Base-by-base conservation (phyloP, 2,797 vertebrate genomes). In the Phataginus tetradactyla region DNA sequence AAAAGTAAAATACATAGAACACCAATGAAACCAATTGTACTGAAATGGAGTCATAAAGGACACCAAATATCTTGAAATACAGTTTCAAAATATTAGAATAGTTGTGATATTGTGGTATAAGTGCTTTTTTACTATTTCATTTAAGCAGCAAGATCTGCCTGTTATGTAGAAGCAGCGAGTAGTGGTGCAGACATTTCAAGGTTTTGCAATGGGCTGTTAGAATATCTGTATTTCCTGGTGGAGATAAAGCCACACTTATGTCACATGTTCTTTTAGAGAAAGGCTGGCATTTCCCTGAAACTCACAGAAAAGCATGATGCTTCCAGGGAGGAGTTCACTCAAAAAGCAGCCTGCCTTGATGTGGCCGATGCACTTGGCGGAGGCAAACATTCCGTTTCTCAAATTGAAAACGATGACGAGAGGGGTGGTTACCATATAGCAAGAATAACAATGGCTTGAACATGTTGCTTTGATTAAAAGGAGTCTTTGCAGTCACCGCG, bases 401-500 rank as follows among this genome's bases (percentile, higher is more conserved):
- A 27, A 25, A n/a, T 14, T 49, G 13, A 63, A n/a, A 90, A 42
- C 32, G 1, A 14, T 1, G 2, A 51, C 20, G 49, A 39, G 39
- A 39, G 64, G 20, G 37, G 71, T 3, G 7, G 4, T 18, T 32
- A 13, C 55, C 13, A 1, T 20, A 3, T 2, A 8, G 29, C 20
- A 57, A 20, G 34, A 25, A 20, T 39, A 39, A 45, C 75, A 32
- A 77, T 13, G 37, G 7, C 53, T 74, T 27, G 32, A 49, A 39
- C 8, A 9, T 6, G 27, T 3, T 25, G 23, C 57, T 83, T 27
- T 61, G 42, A 42, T 53, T 53, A 49, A 10, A 13, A 12, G 13
- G 21, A 20, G 51, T 4, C 37, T 71, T 32, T 42, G 14, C 32
- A 11, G 3, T 89, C 25, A 29, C 64, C 45, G 7, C 0, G 0